Evolutionary conservation across 1,140 invertebrate genomes (phyloP).

Genomic region (Lepidurus packardi): DNA sequence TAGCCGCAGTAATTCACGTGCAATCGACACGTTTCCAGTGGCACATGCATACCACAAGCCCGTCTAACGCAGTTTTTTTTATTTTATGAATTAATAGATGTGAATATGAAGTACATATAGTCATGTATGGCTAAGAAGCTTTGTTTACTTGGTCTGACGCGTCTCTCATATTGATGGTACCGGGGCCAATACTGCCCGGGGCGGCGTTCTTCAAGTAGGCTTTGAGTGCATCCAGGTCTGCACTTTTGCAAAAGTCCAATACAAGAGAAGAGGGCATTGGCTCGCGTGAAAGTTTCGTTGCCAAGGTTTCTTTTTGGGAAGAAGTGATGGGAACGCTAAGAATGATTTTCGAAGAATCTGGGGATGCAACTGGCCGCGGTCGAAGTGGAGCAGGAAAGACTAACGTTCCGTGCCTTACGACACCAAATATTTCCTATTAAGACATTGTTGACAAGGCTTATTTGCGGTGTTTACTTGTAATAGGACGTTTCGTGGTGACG

Average conservation of each 20-base stretch:
- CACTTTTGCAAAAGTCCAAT: constrained; percentile 31
- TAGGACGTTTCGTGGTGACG: not conserved
- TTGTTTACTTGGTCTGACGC: constrained; percentile 28
- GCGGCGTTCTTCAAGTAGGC: constrained; percentile 17
- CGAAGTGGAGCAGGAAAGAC: not conserved
- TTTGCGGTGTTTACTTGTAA: not conserved
- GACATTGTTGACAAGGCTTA: too few species aligned
- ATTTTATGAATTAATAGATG: not conserved
- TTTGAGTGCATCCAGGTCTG: constrained; percentile 25
- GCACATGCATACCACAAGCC: constrained; percentile 20
- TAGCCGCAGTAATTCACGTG: constrained; percentile 58
- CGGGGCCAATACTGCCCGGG: not conserved
- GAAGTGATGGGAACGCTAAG: constrained; percentile 2
- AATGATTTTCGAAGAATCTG: not conserved
- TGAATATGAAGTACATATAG: not conserved
- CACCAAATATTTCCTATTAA: not conserved
- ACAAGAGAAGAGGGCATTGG: not conserved
- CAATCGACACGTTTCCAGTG: constrained; percentile 45
- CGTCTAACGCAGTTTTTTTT: not conserved
- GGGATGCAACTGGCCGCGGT: not conserved
- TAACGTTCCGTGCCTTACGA: constrained; percentile 24
- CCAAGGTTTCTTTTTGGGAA: not conserved
- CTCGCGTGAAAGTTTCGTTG: not conserved
- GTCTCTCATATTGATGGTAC: constrained; percentile 27
- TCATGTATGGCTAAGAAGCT: not conserved